phyloP scores from a whole-genome alignment of 2,888 invertebrate genomes.

The Teleogryllus oceanicus region DNA sequence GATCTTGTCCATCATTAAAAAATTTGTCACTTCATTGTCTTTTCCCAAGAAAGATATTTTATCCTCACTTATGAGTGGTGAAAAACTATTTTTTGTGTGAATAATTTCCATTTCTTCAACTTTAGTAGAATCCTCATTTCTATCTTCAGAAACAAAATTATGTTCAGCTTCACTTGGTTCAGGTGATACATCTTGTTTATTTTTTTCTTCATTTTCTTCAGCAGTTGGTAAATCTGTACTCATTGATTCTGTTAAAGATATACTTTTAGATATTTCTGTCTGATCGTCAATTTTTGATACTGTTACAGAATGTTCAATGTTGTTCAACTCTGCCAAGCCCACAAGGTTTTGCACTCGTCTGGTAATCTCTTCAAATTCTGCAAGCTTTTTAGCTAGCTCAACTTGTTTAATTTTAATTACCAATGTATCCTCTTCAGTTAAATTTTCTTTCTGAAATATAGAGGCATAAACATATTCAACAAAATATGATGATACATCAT shows the following conservation, averaged over 20 bases:
- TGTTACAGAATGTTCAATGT: not conserved
- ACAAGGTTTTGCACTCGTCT: conserved; percentile 56
- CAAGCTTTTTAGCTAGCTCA: conserved; percentile 57
- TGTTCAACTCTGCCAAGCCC: conserved; percentile 42
- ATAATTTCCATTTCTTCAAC: not conserved
- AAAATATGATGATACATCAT: no score
- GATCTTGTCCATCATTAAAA: conserved; percentile 36
- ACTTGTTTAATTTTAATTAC: conserved; percentile 57
- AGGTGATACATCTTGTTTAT: conserved; percentile 43
- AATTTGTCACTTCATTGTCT: not conserved
- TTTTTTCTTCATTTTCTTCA: conserved; percentile 32
- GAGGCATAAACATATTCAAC: no score
- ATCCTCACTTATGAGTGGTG: not conserved
- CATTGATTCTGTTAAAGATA: no score
- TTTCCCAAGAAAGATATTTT: conserved; percentile 1
- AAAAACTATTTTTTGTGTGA: not conserved
- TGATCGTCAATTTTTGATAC: not conserved
- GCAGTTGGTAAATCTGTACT: conserved; percentile 18
- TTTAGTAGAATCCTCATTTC: not conserved
- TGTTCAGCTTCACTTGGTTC: not conserved
- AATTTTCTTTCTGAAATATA: conserved; percentile 53
- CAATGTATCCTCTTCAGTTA: conserved; percentile 57
- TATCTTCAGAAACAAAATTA: not conserved
- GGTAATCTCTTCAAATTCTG: conserved; percentile 60
- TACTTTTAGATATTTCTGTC: not conserved